Evolutionary conservation across 2,888 invertebrate genomes (phyloP), one percentile per base, ranked within the genome.

Genomic region (Acanthosepion esculentum): DNA sequence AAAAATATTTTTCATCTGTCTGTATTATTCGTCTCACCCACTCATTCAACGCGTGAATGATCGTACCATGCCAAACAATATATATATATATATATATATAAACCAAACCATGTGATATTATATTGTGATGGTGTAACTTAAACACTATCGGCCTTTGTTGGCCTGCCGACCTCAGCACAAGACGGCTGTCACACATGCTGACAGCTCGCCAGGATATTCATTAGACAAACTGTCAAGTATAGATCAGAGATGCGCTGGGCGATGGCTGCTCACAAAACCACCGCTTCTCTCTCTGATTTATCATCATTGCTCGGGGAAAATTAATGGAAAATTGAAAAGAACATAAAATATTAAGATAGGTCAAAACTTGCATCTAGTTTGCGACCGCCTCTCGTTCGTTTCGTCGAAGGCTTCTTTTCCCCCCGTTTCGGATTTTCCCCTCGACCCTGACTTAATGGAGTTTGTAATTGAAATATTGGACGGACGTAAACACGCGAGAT

Each of bases 281-380:
- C n/a, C n/a, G 15, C 15, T 10, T n/a, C 78, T n/a, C n/a, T 78
- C 8, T 78, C 48, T 48, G 12, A 78, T 78, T 78, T 78, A 78
- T 78, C 78, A 78, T 78, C 78, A 78, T n/a, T 48, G 50, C 50
- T n/a, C 48, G 12, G 92, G 48, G 92, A 50, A 92, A 48, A 92
- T 92, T 92, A 92, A 92, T 92, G 48, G 92, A 92, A 48, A 48
- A 92, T 92, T 92, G 92, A 92, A 92, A 92, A 92, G 48, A 92
- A 48, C 48, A 48, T 20, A 48, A 92, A 92, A 92, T 92, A 92
- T 92, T 92, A 92, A 26, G 33, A 92, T 92, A 23, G 92, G 92
- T 92, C 92, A 92, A 50, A 92, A 92, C 29, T 92, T 33, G 48
- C 92, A n/a, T 23, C 48, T 8, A 48, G 48, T 50, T 48, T 50